These are phyloP conservation scores for Gymnopithys bicolor DNA, from an alignment of 2,797 vertebrate genomes.

Conservation along the genomic window DNA sequence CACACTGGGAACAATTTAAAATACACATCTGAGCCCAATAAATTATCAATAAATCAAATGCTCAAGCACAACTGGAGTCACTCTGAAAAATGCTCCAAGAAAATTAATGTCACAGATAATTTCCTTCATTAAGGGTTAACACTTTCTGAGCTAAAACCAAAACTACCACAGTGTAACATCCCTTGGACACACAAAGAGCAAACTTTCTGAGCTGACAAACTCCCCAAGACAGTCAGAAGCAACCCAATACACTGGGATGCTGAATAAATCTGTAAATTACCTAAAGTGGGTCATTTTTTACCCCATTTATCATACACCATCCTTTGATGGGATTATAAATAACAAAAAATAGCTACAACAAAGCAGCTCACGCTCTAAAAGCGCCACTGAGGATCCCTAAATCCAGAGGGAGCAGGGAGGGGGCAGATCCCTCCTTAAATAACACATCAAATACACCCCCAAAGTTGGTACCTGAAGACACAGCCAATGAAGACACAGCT, in stretches of 20 bases:
- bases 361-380: background rate
- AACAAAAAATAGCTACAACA: background rate
- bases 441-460: background rate
- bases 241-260: conserved; percentile 43
- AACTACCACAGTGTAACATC: background rate
- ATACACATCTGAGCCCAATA: background rate
- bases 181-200: conserved; percentile 37
- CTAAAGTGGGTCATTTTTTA: background rate
- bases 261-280: background rate
- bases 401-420: background rate
- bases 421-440: background rate
- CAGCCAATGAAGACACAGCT: background rate
- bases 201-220: conserved; percentile 70
- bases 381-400: background rate
- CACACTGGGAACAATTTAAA: background rate
- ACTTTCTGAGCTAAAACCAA: background rate
- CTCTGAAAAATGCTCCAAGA: conserved; percentile 40
- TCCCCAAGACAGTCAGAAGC: conserved; percentile 51
- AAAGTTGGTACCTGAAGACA: background rate
- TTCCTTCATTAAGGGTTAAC: conserved; percentile 29
- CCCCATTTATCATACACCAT: background rate
- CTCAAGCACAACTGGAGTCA: background rate
- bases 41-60: background rate
- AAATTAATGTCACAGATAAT: conserved; percentile 43
- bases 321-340: background rate